Conservation (phyloP, 2,113 vertebrate species). For the Diadophis punctatus region DNA sequence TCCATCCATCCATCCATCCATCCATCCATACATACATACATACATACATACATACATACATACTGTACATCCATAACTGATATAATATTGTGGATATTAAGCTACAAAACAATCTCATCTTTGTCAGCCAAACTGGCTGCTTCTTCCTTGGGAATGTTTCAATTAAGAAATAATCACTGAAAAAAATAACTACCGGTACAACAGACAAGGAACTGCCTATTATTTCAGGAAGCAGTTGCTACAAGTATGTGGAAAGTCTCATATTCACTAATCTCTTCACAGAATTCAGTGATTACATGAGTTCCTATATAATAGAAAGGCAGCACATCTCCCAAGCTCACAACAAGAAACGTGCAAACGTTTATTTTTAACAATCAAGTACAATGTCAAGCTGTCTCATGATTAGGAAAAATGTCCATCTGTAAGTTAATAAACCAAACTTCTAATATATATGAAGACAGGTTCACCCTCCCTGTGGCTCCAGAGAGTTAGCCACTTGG, state of each 20-base stretch:
- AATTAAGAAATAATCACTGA: background rate
- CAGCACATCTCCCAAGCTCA: background rate
- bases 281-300: background rate
- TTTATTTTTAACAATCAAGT: background rate
- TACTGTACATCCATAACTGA: no score
- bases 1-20: background rate
- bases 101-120: background rate
- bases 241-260: background rate
- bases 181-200: background rate
- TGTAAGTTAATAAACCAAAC: conserved; percentile 34
- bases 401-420: conserved; percentile 12
- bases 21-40: background rate
- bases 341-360: background rate
- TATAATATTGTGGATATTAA: background rate
- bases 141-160: background rate
- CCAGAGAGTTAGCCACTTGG: conserved; percentile 56
- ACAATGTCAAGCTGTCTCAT: accelerated
- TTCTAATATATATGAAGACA: conserved; percentile 2
- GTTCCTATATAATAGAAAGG: background rate
- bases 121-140: background rate
- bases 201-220: background rate
- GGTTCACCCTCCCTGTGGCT: conserved; percentile 54
- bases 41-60: background rate
- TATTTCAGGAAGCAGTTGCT: background rate
- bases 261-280: background rate